Evolutionary conservation across 2,113 vertebrate genomes (phyloP), one percentile per base, ranked within the genome.

Genomic region (Periophthalmus modestus): DNA sequence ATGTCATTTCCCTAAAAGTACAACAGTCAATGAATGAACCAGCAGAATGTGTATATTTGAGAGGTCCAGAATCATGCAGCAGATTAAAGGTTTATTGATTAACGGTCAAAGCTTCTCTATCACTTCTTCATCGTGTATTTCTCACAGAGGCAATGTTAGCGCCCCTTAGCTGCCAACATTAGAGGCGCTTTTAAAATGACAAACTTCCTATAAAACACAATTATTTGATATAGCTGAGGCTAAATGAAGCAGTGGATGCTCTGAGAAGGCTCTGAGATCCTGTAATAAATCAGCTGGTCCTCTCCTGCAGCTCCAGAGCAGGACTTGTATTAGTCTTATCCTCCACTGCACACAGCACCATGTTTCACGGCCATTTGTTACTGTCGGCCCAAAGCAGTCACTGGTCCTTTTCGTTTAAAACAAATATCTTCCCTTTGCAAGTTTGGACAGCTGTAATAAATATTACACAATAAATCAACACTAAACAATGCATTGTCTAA

Each of bases 1-100:
- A 0, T 99, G 97, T 77, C 97, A 28, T 99, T 99, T 82, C 97
- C 97, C 97, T 99, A 77, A 2, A 82, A 21, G 16, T 52, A 50
- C 3, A 50, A 54, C 50, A 54, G 19, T 54, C 18, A 54, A 54
- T 39, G 36, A 39, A n/a, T n/a, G n/a, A n/a, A n/a, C n/a, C n/a
- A n/a, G 36, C 36, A 43, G 39, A 43, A 43, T 43, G 11, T 9
- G 11, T 43, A 43, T 10, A 43, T 43, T 43, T 43, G 39, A 43
- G 7, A 10, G 39, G 7, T 43, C 36, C 36, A 39, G 36, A 39
- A 5, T 39, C 36, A 39, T 39, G 36, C 39, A 43, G 11, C 39
- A 43, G 7, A 43, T 9, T 43, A 10, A 43, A 43, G 6, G 7
- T 43, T 0, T 43, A 0, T 43, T 43, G 39, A 43, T 43, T 43